Percentiles rank a stretch among this genome's conserved stretches.
phyloP scores from a whole-genome alignment of 2,797 vertebrate genomes.

The Phoeniculus purpureus region DNA sequence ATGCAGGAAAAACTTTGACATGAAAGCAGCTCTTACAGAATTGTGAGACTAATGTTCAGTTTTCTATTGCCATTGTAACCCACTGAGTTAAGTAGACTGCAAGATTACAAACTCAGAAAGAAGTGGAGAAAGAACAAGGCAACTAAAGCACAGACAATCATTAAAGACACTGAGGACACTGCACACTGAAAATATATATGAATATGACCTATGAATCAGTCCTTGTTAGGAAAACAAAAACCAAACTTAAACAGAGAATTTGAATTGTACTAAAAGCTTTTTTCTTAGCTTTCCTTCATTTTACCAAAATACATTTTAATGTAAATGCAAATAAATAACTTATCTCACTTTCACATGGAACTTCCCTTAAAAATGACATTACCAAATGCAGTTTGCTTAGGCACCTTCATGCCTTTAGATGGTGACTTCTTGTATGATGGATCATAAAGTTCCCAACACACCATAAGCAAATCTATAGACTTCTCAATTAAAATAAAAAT shows the following conservation, averaged over 20 bases:
- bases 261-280: not conserved
- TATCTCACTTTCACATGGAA: not conserved
- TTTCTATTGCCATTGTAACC: not conserved
- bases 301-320: not conserved
- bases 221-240: not conserved
- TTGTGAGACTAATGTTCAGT: not conserved
- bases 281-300: not conserved
- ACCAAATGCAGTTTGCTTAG: not conserved
- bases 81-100: not conserved
- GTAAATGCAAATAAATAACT: not conserved
- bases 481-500: not conserved
- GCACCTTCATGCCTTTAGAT: not conserved
- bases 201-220: not conserved
- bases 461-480: not conserved
- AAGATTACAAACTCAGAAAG: not conserved
- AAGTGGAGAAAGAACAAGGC: not conserved
- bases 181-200: not conserved
- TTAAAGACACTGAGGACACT: not conserved
- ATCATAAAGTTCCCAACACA: not conserved
- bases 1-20: not conserved
- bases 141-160: not conserved
- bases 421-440: not conserved
- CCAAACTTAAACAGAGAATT: not conserved
- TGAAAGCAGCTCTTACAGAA: not conserved
- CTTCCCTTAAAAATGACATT: not conserved